Base-by-base conservation (phyloP, 1,140 invertebrate species). In the Laodelphax striatellus region DNA sequence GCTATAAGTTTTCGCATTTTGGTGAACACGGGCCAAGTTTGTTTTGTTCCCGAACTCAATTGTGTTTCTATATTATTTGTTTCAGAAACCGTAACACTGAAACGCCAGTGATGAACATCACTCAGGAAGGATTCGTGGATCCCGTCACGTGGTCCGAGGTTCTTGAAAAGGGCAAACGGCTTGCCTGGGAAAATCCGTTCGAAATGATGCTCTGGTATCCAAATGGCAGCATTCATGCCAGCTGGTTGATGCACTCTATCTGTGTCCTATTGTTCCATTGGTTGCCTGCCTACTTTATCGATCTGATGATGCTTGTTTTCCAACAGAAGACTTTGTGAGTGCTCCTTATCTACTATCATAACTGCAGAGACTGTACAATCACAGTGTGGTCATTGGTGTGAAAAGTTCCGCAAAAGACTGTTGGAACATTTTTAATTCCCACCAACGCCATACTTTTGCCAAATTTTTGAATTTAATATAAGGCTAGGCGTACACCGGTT, bases 241-340 rank as follows among this genome's bases (percentile, higher is more conserved):
- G 79, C 58, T 82, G 82, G 70, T 74, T 86, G 21, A 72, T 86
- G 55, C 89, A 93, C 66, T 75, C 81, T 55, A 73, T 93, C 14
- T 86, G 83, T 66, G 82, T 88, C 2, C 76, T 92, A 60, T 86
- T 92, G 63, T 86, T 89, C 65, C 91, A 95, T 64, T 82, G 89
- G 69, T 65, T 94, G 34, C 91, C 91, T 1, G 91, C 91, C 2
- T 90, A 92, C 66, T 74, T 92, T 8, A 88, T 94, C 60, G 92
- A 95, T 69, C 83, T 87, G 24, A 70, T 92, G 16, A 81, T 91
- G 76, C 70, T 89, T 19, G 70, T 92, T 55, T 83, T 88, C 62
- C 79, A 85, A 57, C 88, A 91, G 69, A 90, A 89, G 71, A 77
- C 56, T 55, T 64, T 64, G 63, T 64, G 46, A 64, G 63, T 62